Conservation (phyloP, 2,113 vertebrate genomes). For the Enhydra lutris region DNA sequence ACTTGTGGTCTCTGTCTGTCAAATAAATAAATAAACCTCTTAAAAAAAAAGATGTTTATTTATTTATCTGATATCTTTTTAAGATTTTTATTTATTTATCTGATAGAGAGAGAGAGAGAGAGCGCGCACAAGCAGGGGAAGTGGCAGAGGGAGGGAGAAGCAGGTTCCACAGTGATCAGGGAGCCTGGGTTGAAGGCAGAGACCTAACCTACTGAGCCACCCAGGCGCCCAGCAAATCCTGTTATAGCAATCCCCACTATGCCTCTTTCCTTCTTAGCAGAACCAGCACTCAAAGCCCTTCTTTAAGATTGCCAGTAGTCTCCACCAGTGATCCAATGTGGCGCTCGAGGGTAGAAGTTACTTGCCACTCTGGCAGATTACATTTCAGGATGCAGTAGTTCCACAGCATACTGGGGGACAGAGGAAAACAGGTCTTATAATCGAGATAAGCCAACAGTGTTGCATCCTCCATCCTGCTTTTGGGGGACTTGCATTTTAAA, state of each 20-base stretch:
- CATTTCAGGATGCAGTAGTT: background rate
- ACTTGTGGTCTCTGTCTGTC: too few species aligned
- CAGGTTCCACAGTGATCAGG: too few species aligned
- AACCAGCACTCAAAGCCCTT: background rate
- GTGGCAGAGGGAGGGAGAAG: too few species aligned
- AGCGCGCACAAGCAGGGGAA: too few species aligned
- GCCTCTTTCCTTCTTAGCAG: background rate
- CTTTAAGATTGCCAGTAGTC: background rate
- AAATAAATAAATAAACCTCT: too few species aligned
- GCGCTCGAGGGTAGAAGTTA: background rate
- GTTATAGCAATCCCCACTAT: background rate
- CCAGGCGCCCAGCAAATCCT: fast-evolving
- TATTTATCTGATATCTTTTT: too few species aligned
- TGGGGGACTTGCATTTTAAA: background rate
- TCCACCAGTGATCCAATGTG: background rate
- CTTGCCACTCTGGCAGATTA: background rate
- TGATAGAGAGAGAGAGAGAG: too few species aligned
- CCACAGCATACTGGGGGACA: background rate
- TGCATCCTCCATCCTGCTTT: background rate
- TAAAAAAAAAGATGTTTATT: too few species aligned
- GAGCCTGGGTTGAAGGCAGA: too few species aligned
- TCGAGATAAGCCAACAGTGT: background rate
- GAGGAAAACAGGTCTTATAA: background rate
- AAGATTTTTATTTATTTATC: too few species aligned
- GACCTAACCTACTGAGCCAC: too few species aligned